Evolutionary conservation across 1,140 invertebrate species (phyloP), one percentile per base, ranked within the genome.

Genomic region (Ganaspis sp.): DNA sequence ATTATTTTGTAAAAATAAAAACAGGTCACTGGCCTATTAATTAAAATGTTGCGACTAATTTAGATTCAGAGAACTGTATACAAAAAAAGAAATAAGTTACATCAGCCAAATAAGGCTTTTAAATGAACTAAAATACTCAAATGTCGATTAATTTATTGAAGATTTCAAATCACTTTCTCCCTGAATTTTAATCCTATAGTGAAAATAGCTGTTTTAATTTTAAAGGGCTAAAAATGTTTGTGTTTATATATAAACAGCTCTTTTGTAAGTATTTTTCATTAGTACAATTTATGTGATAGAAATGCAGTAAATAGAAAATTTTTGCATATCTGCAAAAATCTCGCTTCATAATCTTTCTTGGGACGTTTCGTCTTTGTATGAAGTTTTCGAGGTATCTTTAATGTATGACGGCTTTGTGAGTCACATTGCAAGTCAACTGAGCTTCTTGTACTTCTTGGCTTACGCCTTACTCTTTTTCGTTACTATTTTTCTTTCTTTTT

Each of bases 401-500:
- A 78, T 78, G 70, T 78, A 75, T 75, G 70, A 53, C 29, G 69
- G 73, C 69, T 78, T 78, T 74, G 76, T 49, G 45, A 54, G 70
- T 75, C 53, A 53, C 40, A 53, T 72, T 73, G 69, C 53, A 73
- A 75, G 70, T 49, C 12, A 70, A 72, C 72, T 21, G 19, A 23
- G 37, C 21, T 54, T 23, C 42, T 72, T 72, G 19, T 49, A 17
- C 34, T 21, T 4, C 70, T 19, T 23, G 45, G 42, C 38, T 53
- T 72, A 49, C 45, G n/a, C 15, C 12, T 49, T 17, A 17, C 8
- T 49, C 17, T 49, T 49, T 49, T n/a, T 8, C 8, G 1, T 49
- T 17, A 4, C n/a, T 17, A 17, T 49, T 49, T 49, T 49, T 49
- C 17, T 4, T 5, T 17, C 11, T 45, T 45, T 15, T 49, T 45